Percentiles rank a stretch among this genome's conserved stretches.
phyloP scores from a whole-genome alignment of 2,113 vertebrate genomes.

The Coptodon rendalli region DNA sequence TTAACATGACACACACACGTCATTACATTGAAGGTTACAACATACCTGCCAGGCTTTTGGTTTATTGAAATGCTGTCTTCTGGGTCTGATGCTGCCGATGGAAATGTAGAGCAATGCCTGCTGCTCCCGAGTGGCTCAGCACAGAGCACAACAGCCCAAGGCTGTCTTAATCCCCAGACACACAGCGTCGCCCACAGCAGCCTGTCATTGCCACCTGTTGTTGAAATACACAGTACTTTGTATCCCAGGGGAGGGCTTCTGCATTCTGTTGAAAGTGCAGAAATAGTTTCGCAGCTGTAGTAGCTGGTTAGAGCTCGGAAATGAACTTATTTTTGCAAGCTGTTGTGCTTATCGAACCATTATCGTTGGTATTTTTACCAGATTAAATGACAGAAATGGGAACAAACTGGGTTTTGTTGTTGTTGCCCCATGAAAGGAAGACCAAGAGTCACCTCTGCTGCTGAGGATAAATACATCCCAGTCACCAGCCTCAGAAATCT shows the following conservation, averaged over 20 bases:
- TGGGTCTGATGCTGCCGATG: background rate
- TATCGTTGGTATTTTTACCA: background rate
- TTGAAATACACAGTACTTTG: background rate
- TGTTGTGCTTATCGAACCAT: background rate
- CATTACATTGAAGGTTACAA: background rate
- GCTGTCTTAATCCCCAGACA: background rate
- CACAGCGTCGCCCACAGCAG: background rate
- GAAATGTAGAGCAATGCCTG: background rate
- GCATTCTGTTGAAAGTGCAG: background rate
- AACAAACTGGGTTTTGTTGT: background rate
- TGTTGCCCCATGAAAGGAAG: background rate
- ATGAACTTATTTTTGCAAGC: background rate
- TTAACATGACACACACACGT: background rate
- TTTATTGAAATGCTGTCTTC: conserved; percentile 10
- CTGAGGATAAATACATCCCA: background rate
- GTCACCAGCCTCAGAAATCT: background rate
- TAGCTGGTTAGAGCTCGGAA: background rate
- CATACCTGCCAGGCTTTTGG: background rate
- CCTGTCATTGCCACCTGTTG: background rate
- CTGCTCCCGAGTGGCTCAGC: background rate
- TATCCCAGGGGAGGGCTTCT: background rate
- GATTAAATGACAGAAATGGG: background rate
- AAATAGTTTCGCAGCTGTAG: background rate
- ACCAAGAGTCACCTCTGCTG: background rate
- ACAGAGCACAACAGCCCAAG: background rate